Evolutionary conservation across 2,113 vertebrate species (phyloP).

Genomic region (Bambusicola thoracicus): DNA sequence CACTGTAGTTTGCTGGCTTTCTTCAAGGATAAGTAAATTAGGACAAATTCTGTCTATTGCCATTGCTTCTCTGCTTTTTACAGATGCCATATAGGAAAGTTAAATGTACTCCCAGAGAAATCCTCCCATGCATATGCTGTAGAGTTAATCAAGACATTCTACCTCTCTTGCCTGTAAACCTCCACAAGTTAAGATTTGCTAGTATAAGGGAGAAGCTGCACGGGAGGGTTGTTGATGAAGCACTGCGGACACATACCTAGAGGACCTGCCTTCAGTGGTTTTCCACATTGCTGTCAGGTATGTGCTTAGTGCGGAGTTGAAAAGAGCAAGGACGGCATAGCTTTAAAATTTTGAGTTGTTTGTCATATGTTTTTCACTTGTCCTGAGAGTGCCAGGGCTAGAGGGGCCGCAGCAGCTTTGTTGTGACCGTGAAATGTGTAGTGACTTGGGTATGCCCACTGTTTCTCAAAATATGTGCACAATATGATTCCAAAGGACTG

Average conservation of each 20-base stretch:
- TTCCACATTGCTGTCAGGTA: not conserved
- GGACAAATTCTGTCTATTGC: not conserved
- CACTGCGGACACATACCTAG: rapidly evolving
- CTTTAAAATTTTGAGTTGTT: rapidly evolving
- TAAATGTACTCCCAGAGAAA: not conserved
- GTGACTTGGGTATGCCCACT: rapidly evolving
- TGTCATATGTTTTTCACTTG: rapidly evolving
- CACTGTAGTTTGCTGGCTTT: not conserved
- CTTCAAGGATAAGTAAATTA: not conserved
- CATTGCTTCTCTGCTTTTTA: not conserved
- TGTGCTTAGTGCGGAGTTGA: not conserved
- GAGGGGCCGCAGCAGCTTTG: rapidly evolving
- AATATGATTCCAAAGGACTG: not conserved
- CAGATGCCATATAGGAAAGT: not conserved
- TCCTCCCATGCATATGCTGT: rapidly evolving
- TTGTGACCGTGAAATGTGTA: rapidly evolving
- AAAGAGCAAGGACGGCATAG: not conserved
- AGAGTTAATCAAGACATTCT: not conserved
- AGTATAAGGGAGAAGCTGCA: not conserved
- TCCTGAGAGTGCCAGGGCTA: too few relatives aligned
- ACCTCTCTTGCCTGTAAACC: not conserved
- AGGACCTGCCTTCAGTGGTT: not conserved
- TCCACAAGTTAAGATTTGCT: not conserved
- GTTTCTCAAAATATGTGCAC: rapidly evolving
- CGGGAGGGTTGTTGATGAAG: not conserved